Conservation (phyloP, 2,113 vertebrate species). For the Ceuthmochares aereus region DNA sequence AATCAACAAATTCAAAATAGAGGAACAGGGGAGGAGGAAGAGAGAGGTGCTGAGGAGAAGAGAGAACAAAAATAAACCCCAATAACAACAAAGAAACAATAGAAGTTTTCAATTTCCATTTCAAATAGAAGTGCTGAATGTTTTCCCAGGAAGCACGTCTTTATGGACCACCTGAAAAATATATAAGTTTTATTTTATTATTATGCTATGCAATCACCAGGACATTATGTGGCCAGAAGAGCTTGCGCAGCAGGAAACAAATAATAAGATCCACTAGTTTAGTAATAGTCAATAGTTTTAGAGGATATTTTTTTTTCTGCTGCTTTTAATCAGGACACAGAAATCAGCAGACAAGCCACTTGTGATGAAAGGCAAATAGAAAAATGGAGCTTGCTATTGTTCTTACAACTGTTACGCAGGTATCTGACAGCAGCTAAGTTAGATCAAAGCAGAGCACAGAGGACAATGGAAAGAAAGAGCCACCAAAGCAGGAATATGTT, state of each 20-base stretch:
- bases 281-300: background rate
- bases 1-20: background rate
- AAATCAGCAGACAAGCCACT: background rate
- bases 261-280: background rate
- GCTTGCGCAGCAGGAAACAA: background rate
- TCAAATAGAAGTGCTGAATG: background rate
- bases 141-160: background rate
- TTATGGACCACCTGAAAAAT: background rate
- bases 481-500: slow-evolving; percentile 1
- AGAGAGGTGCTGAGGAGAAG: background rate
- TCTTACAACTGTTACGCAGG: background rate
- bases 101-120: background rate
- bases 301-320: background rate
- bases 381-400: background rate
- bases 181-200: background rate
- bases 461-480: background rate
- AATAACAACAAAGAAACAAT: background rate
- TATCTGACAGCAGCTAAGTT: background rate
- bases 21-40: background rate
- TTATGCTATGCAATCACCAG: background rate
- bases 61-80: background rate
- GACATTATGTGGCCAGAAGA: background rate
- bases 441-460: slow-evolving; percentile 14
- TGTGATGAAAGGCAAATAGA: slow-evolving; percentile 24
- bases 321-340: background rate